A percentile compares a stretch with the other conserved stretches of the same genome.
Conservation (phyloP, 2,888 invertebrate species). For the Lampropteryx suffumata region DNA sequence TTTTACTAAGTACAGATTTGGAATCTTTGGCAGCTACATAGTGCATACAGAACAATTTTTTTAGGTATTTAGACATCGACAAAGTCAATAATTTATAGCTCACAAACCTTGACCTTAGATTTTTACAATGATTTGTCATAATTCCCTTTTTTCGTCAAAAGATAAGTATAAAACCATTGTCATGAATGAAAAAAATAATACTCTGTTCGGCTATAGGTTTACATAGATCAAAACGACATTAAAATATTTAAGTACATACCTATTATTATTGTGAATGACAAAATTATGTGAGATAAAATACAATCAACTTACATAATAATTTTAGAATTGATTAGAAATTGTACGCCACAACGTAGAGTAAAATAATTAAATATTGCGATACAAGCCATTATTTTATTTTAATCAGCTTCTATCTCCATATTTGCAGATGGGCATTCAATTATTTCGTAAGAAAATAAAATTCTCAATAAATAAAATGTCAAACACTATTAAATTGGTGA, state of each 20-base stretch:
- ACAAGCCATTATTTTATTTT: slow-evolving; percentile 44
- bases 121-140: slow-evolving; percentile 43
- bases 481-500: slow-evolving; percentile 77
- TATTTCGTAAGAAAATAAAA: slow-evolving; percentile 81
- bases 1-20: slow-evolving; percentile 25
- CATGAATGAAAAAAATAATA: slow-evolving; percentile 56
- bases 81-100: no score
- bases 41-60: not conserved
- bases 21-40: slow-evolving; percentile 34
- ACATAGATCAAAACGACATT: slow-evolving; percentile 39
- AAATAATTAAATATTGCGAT: slow-evolving; percentile 47
- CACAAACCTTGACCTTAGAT: no score
- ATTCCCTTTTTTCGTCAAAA: slow-evolving; percentile 48
- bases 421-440: slow-evolving; percentile 80
- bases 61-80: no score
- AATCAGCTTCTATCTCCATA: slow-evolving; percentile 65
- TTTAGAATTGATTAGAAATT: slow-evolving; percentile 37
- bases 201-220: slow-evolving; percentile 32
- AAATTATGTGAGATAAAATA: slow-evolving; percentile 38
- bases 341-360: slow-evolving; percentile 46
- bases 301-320: slow-evolving; percentile 40
- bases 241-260: slow-evolving; percentile 57
- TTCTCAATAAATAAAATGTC: slow-evolving; percentile 82
- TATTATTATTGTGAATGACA: slow-evolving; percentile 38
- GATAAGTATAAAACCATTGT: slow-evolving; percentile 47